Evolutionary conservation across 2,888 invertebrate species (phyloP), one percentile per base, ranked within the genome.

Genomic region (Apocheima hispidaria): DNA sequence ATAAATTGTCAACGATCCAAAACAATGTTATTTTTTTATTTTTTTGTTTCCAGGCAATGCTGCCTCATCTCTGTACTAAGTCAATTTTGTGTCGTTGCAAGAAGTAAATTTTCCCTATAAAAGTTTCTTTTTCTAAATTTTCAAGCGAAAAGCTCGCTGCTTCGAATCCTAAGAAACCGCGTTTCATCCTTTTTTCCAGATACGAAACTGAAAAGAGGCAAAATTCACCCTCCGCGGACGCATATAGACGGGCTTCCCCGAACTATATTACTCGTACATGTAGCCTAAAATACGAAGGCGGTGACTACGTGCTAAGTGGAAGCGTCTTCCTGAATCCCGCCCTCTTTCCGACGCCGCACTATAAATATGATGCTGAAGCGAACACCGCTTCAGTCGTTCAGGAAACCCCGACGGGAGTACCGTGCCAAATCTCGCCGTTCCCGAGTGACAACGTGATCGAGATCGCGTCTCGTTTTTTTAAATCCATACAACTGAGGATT

Each of bases 351-450:
- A 71, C 68, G 72, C 79, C 74, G 72, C 73, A 71, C 88, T 91
- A 91, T 92, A 92, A 89, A 92, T 92, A 90, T 82, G 81, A 83
- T 70, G 79, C 84, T 85, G 86, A 84, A 88, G 79, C 85, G 69
- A 65, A 69, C 73, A 72, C 26, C 73, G 79, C 83, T 88, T 90
- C 92, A 92, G 92, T 92, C 83, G 85, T 85, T 83, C 87, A 86
- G 86, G 86, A 86, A 80, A 87, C 82, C 85, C 80, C 84, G 82
- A 77, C 72, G 83, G 70, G 87, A 75, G 76, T 83, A 81, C 82
- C 75, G 89, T 88, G 90, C 89, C 87, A 90, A 88, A 80, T 82
- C 74, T 77, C 73, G 76, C 75, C 63, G 73, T 71, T 79, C 75
- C 79, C 79, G 75, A 77, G 73, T 77, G 83, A 82, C 82, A 87